These are phyloP conservation scores for Dermatemys mawii DNA, from an alignment of 2,113 vertebrate species.

Conservation along the genomic window DNA sequence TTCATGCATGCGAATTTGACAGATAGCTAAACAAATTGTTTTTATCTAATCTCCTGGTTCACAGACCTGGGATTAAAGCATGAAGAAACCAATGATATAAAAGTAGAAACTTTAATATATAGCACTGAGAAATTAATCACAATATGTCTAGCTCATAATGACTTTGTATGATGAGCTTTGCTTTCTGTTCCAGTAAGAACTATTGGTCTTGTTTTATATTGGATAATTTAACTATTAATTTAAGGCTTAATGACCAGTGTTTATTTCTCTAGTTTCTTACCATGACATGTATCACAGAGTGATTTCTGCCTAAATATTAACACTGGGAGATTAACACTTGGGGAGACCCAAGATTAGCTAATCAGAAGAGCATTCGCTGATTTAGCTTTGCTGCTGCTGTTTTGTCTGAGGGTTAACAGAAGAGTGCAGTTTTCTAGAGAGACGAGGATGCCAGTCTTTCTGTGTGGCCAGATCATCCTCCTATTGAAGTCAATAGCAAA, in stretches of 20 bases:
- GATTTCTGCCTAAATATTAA: slow-evolving; percentile 9
- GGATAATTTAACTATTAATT: background rate
- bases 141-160: background rate
- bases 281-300: background rate
- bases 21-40: background rate
- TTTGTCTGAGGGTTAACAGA: background rate
- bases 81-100: background rate
- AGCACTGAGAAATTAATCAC: background rate
- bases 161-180: background rate
- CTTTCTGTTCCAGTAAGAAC: background rate
- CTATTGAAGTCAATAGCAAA: background rate
- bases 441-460: background rate
- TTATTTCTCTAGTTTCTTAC: background rate
- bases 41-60: background rate
- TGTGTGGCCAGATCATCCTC: background rate
- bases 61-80: background rate
- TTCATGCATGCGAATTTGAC: background rate
- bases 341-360: background rate
- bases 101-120: background rate
- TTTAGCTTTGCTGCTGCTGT: background rate
- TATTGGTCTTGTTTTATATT: background rate
- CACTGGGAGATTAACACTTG: background rate
- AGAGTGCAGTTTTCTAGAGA: background rate
- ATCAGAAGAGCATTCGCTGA: background rate
- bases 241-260: background rate